Conservation (phyloP, 2,888 invertebrate genomes). For the Drosophila pegasa region DNA sequence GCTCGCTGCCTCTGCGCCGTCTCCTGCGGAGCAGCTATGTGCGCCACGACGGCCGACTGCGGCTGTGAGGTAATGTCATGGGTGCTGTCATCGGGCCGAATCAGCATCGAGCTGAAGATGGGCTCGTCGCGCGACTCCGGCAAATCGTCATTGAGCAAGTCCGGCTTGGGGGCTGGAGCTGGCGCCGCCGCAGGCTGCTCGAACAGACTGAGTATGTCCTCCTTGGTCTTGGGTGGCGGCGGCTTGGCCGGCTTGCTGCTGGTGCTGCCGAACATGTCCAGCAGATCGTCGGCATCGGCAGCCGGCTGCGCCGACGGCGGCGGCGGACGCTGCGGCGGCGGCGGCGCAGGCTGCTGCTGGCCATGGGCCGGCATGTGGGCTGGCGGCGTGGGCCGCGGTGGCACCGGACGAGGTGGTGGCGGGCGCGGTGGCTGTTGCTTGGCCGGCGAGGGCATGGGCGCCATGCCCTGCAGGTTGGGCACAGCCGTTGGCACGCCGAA, state of each 20-base stretch:
- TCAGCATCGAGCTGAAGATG: constrained; percentile 81
- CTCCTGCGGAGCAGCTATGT: constrained; percentile 78
- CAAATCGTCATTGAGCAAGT: constrained; percentile 87
- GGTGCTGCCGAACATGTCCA: constrained; percentile 85
- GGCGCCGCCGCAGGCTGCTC: constrained; percentile 80
- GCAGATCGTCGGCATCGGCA: constrained; percentile 85
- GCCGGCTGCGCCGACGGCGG: constrained; percentile 60
- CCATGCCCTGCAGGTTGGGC: constrained; percentile 84
- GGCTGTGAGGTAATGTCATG: constrained; percentile 83
- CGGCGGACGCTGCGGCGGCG: constrained; percentile 81
- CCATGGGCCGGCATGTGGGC: constrained; percentile 69
- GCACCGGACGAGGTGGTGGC: constrained; percentile 84
- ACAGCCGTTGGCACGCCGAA: constrained; percentile 84
- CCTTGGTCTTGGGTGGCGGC: constrained; percentile 86
- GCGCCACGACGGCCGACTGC: constrained; percentile 78
- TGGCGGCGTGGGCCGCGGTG: constrained; percentile 82
- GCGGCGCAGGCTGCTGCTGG: constrained; percentile 49
- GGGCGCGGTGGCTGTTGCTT: constrained; percentile 86
- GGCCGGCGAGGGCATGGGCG: constrained; percentile 86
- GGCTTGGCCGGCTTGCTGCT: constrained; percentile 86
- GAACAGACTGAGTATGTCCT: constrained; percentile 87
- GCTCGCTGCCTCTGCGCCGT: constrained; percentile 75
- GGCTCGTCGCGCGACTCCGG: constrained; percentile 73
- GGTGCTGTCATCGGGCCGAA: constrained; percentile 83
- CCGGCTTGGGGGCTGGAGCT: constrained; percentile 84